Evolutionary conservation across 1,140 invertebrate species (phyloP).

Genomic region (Macrostomum lignano): DNA sequence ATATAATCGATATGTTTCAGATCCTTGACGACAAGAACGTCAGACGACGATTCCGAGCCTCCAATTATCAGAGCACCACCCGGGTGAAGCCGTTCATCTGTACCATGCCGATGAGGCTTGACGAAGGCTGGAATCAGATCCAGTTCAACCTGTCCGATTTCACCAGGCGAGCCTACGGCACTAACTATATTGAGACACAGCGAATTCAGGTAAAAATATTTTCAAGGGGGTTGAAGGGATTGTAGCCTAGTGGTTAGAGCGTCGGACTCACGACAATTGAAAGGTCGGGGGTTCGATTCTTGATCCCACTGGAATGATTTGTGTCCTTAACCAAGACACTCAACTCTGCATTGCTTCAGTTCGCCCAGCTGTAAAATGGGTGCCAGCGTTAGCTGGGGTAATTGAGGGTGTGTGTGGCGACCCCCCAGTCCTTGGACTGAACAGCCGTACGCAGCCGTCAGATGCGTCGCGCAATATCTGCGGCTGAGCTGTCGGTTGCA

Average conservation of each 20-base stretch:
- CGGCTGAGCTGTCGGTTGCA: too few relatives aligned
- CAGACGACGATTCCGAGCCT: conserved; percentile 57
- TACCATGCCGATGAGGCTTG: conserved; percentile 73
- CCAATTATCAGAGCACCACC: conserved; percentile 70
- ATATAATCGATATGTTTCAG: too few relatives aligned
- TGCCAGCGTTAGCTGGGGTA: too few relatives aligned
- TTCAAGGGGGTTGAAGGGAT: too few relatives aligned
- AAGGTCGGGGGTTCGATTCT: not conserved
- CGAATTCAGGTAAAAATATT: conserved; percentile 38
- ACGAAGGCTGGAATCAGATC: conserved; percentile 82
- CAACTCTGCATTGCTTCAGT: too few relatives aligned
- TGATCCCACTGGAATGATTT: not conserved
- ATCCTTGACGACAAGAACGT: conserved; percentile 66
- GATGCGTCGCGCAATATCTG: too few relatives aligned
- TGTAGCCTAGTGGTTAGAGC: not conserved
- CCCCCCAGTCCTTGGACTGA: too few relatives aligned
- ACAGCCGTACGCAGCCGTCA: too few relatives aligned
- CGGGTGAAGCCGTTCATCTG: conserved; percentile 66
- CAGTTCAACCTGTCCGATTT: conserved; percentile 98
- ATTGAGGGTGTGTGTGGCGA: too few relatives aligned
- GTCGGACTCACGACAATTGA: not conserved
- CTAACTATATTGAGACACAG: conserved; percentile 92
- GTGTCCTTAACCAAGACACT: too few relatives aligned
- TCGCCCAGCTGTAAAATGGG: too few relatives aligned
- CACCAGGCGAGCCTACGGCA: conserved; percentile 81